A percentile compares a stretch with the other conserved stretches of the same genome.
Conservation (phyloP, 2,888 invertebrate species). For the Cheilosia variabilis region DNA sequence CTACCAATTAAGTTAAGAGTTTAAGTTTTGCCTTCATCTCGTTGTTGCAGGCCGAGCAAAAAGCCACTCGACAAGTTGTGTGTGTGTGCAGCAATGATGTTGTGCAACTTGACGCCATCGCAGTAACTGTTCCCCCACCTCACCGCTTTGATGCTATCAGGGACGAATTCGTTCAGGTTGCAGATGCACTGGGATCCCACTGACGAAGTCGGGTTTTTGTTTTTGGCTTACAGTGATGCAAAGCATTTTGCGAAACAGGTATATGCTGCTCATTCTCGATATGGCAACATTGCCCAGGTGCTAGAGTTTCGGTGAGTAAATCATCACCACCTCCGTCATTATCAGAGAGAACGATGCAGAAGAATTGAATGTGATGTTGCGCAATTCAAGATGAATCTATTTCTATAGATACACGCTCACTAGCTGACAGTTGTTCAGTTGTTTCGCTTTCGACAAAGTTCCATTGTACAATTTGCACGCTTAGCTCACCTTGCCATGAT, state of each 20-base stretch:
- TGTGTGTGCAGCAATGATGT: slow-evolving; percentile 24
- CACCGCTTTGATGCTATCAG: slow-evolving; percentile 39
- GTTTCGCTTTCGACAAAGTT: slow-evolving; percentile 27
- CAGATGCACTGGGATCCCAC: slow-evolving; percentile 29
- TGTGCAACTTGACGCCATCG: slow-evolving; percentile 59
- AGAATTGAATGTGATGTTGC: slow-evolving; percentile 48
- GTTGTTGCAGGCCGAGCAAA: slow-evolving; percentile 1
- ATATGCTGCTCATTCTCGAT: slow-evolving; percentile 7
- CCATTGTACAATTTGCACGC: slow-evolving; percentile 15
- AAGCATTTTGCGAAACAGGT: slow-evolving; percentile 46
- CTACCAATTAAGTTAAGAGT: slow-evolving; percentile 59
- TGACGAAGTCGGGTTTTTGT: slow-evolving; percentile 15
- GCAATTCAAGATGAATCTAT: slow-evolving; percentile 40
- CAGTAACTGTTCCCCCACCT: not conserved
- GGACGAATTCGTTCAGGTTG: slow-evolving; percentile 53
- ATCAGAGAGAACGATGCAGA: slow-evolving; percentile 39
- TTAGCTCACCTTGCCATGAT: slow-evolving; percentile 31
- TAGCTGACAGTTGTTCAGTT: slow-evolving; percentile 7
- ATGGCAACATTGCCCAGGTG: slow-evolving; percentile 45
- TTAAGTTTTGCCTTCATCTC: slow-evolving; percentile 23
- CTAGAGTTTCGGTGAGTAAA: slow-evolving; percentile 41
- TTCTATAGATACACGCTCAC: not conserved
- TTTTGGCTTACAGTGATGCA: slow-evolving; percentile 32
- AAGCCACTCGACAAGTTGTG: slow-evolving; percentile 15
- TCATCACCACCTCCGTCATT: slow-evolving; percentile 41